Base-by-base conservation (phyloP, 2,888 invertebrate genomes). In the Pyrocoelia pectoralis region DNA sequence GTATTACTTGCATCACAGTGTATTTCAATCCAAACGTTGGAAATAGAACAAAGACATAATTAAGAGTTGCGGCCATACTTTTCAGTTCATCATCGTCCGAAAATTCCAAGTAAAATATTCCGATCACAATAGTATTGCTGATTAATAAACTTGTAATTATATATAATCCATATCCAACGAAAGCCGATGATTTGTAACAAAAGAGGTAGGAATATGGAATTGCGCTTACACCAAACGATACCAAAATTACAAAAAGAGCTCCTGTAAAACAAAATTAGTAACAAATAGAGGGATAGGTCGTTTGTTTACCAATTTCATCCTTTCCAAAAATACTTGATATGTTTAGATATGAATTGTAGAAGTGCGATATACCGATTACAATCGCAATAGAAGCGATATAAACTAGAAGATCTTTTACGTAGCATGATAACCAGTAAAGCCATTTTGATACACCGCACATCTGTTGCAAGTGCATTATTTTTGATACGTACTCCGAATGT, bases 161-260 rank as follows among this genome's bases (percentile, higher is more conserved):
- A 40, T 78, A 74, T 3, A 73, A 50, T 4, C 79, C 74, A 62
- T 78, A 77, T 2, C 86, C 84, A 9, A 84, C 81, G n/a, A 87
- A 82, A 8, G 82, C 79, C 0, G 83, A 82, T 33, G 81, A 81
- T 66, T 82, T 82, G 70, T 84, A 84, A 55, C 84, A 84, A 57
- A 84, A 80, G 1, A 88, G 74, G 78, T 93, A 94, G 56, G 88
- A 82, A 69, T 88, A 84, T 9, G 90, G 86, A 68, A 92, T 83
- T 72, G 87, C 86, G 33, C 88, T 83, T 66, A 87, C 69, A 3
- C 88, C 87, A 69, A 88, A 90, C 52, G 88, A 71, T 0, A 87
- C 2, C 51, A 90, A 78, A 19, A 87, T 73, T 8, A 85, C 56
- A 33, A 33, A 33, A 33, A 33, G 33, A 33, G n/a, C 8, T 33